phyloP scores from a whole-genome alignment of 2,113 vertebrate species.

The Pimephales promelas region DNA sequence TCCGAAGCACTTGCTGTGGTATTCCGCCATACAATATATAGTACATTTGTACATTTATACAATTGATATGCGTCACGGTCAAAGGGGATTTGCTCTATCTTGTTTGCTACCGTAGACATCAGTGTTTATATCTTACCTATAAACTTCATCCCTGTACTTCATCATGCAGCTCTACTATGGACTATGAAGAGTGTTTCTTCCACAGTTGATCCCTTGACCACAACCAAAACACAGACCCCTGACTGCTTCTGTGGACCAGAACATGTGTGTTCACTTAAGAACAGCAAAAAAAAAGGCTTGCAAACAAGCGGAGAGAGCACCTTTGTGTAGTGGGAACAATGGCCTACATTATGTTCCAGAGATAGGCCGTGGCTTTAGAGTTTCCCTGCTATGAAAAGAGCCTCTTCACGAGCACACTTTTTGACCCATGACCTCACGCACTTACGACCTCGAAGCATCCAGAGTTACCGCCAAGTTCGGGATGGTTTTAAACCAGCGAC shows the following conservation, averaged over 20 bases:
- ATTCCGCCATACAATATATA: no score
- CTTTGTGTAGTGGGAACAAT: constrained; percentile 76
- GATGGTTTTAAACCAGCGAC: constrained; percentile 34
- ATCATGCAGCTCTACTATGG: no score
- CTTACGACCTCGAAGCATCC: background rate
- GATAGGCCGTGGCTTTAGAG: constrained; percentile 67
- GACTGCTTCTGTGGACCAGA: background rate
- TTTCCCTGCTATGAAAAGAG: constrained; percentile 61
- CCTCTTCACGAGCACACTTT: constrained; percentile 23
- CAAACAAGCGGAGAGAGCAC: constrained; percentile 60
- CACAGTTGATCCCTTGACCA: background rate
- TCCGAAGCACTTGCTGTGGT: no score
- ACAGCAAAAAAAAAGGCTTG: background rate
- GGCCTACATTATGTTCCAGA: constrained; percentile 70
- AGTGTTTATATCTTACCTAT: no score
- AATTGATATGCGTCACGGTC: no score
- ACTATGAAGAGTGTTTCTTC: background rate
- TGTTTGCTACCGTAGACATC: no score
- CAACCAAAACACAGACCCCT: constrained; percentile 4
- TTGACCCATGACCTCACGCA: constrained; percentile 30
- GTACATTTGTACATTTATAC: no score
- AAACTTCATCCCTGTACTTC: no score
- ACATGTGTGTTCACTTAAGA: constrained; percentile 41
- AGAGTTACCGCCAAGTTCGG: background rate
- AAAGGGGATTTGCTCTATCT: no score